Evolutionary conservation across 2,888 invertebrate genomes (phyloP).

Genomic region (Arrhopalites spinosus): DNA sequence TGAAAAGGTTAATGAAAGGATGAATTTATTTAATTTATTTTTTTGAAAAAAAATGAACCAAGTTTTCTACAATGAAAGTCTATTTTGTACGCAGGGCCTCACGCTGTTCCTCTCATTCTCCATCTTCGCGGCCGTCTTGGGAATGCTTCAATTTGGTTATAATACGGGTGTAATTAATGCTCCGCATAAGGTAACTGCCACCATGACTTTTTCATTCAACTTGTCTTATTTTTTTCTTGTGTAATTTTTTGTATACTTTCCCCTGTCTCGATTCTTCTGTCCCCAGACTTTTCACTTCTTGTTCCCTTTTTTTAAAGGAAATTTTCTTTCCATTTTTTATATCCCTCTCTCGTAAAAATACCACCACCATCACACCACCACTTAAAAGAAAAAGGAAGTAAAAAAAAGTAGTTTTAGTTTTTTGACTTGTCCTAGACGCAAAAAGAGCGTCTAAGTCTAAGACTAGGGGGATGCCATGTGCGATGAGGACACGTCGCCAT

Average conservation of each 20-base stretch:
- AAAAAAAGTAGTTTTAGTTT: too few species aligned
- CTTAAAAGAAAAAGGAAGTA: too few species aligned
- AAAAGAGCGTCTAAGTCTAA: too few species aligned
- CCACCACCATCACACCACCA: too few species aligned
- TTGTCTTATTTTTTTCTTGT: not conserved
- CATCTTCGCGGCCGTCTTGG: conserved; percentile 90
- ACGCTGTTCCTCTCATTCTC: conserved; percentile 94
- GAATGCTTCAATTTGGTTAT: conserved; percentile 95
- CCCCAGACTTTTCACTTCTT: not conserved
- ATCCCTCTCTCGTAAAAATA: too few species aligned
- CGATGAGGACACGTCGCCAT: too few species aligned
- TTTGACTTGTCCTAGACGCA: too few species aligned
- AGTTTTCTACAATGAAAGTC: not conserved
- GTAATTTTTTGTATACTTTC: not conserved
- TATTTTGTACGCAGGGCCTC: conserved; percentile 71
- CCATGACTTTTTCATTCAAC: not conserved
- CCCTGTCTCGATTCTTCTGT: not conserved
- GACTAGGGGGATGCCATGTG: too few species aligned
- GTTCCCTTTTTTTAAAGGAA: not conserved
- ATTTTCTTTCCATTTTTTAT: not conserved
- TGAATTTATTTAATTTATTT: not conserved
- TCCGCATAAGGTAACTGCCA: conserved; percentile 74
- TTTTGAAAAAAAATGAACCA: not conserved
- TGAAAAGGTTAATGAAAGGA: conserved; percentile 19
- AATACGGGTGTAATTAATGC: conserved; percentile 97